Percentiles rank a stretch among this genome's conserved stretches.
These are phyloP conservation scores for Galagoides demidoff DNA, from an alignment of 2,797 vertebrate genomes.

Conservation along the genomic window DNA sequence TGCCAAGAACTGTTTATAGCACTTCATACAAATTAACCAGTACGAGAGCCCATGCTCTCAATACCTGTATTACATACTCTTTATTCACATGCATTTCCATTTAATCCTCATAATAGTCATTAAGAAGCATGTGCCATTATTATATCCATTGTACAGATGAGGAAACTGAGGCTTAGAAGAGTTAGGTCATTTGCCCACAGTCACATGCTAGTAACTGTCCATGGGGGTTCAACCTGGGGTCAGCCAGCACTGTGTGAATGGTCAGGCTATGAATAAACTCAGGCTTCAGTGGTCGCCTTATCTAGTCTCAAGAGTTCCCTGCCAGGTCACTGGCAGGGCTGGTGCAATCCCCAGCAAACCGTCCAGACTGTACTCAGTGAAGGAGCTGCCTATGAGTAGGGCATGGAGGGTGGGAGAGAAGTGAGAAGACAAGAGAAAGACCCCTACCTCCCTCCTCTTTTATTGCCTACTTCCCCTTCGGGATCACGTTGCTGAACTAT, in stretches of 20 bases:
- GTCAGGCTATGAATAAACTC: neutral
- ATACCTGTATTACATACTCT: neutral
- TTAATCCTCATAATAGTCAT: neutral
- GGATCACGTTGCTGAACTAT: neutral
- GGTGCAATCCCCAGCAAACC: neutral
- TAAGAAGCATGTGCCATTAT: neutral
- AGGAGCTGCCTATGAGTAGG: neutral
- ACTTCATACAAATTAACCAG: neutral
- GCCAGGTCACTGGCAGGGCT: neutral
- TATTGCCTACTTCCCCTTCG: neutral
- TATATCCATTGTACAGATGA: neutral
- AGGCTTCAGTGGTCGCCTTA: neutral
- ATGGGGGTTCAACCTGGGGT: fast-evolving
- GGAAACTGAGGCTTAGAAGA: neutral
- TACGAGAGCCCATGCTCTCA: neutral
- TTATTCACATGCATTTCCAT: neutral
- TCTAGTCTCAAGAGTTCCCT: neutral
- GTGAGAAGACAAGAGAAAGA: neutral
- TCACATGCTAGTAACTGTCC: neutral
- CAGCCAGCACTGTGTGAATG: neutral
- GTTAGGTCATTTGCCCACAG: neutral
- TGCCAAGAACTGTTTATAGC: neutral
- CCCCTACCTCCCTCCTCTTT: neutral
- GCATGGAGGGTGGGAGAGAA: neutral
- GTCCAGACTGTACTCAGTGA: neutral